These are phyloP conservation scores for Brachypodius melanocephalos DNA, from an alignment of 2,113 vertebrate species.

Conservation along the genomic window DNA sequence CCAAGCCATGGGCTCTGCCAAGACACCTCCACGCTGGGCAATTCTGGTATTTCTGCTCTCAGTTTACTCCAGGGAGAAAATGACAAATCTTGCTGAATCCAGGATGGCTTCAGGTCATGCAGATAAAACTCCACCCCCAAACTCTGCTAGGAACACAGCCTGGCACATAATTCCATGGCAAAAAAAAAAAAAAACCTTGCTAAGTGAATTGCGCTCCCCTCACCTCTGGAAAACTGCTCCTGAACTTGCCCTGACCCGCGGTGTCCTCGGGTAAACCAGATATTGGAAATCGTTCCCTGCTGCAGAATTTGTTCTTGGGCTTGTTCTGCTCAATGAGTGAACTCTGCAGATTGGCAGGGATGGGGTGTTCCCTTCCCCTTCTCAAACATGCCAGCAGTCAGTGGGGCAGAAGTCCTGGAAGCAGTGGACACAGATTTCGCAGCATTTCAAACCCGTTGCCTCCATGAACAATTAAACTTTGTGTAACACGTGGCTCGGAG, in stretches of 20 bases:
- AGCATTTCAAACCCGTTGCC: neutral
- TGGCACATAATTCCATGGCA: neutral
- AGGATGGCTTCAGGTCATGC: neutral
- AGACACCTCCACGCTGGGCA: rapidly evolving
- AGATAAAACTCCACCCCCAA: neutral
- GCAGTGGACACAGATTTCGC: neutral
- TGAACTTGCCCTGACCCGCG: rapidly evolving
- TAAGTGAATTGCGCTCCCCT: neutral
- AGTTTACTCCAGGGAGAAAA: neutral
- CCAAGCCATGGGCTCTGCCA: neutral
- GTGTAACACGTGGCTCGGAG: neutral
- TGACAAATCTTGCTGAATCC: neutral
- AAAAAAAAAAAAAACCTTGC: neutral
- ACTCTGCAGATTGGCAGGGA: neutral
- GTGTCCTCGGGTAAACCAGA: neutral
- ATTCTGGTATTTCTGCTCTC: neutral
- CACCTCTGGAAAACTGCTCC: rapidly evolving
- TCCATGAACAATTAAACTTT: neutral
- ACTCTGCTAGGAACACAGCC: neutral
- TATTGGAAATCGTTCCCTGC: neutral
- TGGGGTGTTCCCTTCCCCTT: rapidly evolving
- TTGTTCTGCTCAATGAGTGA: neutral
- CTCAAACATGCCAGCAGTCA: neutral
- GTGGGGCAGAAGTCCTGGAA: neutral
- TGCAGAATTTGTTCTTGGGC: neutral